Conservation (phyloP, 2,113 vertebrate species). For the Spheniscus mendiculus region DNA sequence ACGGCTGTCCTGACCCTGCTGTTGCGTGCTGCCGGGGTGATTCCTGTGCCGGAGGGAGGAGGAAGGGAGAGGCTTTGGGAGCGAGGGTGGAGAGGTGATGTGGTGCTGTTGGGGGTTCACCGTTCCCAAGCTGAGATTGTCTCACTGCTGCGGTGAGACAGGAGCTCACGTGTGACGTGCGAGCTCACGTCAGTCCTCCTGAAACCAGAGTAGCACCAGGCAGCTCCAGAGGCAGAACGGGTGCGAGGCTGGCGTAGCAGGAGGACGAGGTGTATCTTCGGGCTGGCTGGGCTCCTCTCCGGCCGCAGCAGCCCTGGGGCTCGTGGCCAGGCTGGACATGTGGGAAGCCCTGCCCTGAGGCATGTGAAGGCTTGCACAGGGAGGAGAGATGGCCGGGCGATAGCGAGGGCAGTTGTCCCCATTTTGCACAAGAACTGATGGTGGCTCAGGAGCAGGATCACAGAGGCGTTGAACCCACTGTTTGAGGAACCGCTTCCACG, state of each 20-base stretch:
- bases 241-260: background rate
- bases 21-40: background rate
- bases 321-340: background rate
- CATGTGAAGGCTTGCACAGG: background rate
- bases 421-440: background rate
- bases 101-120: background rate
- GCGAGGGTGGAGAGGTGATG: background rate
- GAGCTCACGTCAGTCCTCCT: background rate
- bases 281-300: too few relatives aligned
- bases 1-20: background rate
- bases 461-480: too few relatives aligned
- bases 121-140: background rate
- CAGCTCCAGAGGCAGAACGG: background rate
- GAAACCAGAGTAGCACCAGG: background rate
- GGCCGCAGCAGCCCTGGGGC: background rate
- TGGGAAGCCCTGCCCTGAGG: background rate
- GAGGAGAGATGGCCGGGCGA: background rate
- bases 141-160: background rate
- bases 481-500: background rate
- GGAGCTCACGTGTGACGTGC: fast-evolving
- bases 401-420: too few relatives aligned
- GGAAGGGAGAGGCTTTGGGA: background rate
- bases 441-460: background rate
- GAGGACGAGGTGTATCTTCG: fast-evolving
- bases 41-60: background rate